These are phyloP conservation scores for Odiellus spinosus DNA, from an alignment of 2,888 invertebrate genomes.

Conservation along the genomic window DNA sequence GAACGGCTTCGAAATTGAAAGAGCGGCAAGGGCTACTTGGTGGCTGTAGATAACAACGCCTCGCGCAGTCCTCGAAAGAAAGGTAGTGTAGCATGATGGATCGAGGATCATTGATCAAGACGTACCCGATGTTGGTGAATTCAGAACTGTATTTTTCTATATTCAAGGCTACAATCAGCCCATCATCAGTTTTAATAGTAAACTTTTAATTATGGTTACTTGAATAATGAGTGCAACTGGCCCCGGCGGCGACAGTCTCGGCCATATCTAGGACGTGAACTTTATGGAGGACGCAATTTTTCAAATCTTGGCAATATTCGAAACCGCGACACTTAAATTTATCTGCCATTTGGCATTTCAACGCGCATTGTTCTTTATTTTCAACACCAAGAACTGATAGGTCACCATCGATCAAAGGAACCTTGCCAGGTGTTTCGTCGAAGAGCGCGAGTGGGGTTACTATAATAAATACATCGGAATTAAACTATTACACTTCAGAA, in stretches of 20 bases:
- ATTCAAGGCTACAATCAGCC: too few relatives aligned
- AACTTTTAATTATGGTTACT: conserved; percentile 8
- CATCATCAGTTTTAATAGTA: too few relatives aligned
- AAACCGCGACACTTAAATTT: conserved; percentile 10
- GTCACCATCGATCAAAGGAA: conserved; percentile 2
- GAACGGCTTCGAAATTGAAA: conserved; percentile 5
- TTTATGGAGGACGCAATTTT: conserved; percentile 8
- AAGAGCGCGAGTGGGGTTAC: conserved; percentile 9
- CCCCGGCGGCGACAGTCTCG: neutral
- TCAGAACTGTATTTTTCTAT: conserved; percentile 10
- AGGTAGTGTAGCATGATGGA: neutral
- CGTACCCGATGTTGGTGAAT: conserved; percentile 7
- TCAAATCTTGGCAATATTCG: conserved; percentile 7
- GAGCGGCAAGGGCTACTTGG: conserved; percentile 6
- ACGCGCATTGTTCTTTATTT: conserved; percentile 8
- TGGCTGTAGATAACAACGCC: conserved; percentile 7
- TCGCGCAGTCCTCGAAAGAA: conserved; percentile 9
- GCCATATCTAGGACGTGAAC: conserved; percentile 11
- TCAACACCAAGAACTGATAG: neutral
- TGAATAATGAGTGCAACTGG: conserved; percentile 9
- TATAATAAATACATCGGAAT: conserved; percentile 1
- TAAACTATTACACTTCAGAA: too few relatives aligned
- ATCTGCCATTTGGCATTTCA: conserved; percentile 2
- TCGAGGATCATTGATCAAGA: conserved; percentile 4
- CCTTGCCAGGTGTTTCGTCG: conserved; percentile 6